phyloP scores from a whole-genome alignment of 2,113 vertebrate species.

The Pongo abelii region DNA sequence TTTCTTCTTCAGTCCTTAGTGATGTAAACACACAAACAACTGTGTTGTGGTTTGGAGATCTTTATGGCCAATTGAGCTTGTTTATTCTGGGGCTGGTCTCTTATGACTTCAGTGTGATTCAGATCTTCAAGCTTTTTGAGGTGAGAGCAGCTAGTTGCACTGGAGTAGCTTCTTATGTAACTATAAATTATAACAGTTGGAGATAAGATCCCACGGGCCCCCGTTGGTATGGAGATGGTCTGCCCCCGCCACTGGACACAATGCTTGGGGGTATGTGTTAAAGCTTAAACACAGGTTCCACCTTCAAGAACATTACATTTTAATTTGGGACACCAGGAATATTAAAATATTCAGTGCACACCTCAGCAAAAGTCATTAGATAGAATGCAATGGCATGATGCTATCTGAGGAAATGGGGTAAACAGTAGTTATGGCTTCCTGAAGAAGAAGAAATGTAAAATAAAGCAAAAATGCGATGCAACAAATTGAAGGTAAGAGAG shows the following conservation, averaged over 20 bases:
- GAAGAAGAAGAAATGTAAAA: not conserved
- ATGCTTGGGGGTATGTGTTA: not conserved
- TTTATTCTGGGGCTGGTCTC: not conserved
- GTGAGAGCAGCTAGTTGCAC: not conserved
- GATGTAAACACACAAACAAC: not conserved
- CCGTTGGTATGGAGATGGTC: not conserved
- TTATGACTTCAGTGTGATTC: slow-evolving; percentile 13
- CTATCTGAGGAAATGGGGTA: not conserved
- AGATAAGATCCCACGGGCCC: not conserved
- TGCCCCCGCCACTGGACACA: not conserved
- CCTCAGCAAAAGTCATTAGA: not conserved
- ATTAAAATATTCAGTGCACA: not conserved
- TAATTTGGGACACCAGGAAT: not conserved
- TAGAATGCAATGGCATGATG: not conserved
- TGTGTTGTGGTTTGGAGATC: not conserved
- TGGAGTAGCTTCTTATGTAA: not conserved
- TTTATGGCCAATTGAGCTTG: not conserved
- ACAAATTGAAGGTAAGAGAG: not conserved
- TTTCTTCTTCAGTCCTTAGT: not conserved
- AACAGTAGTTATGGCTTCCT: not conserved
- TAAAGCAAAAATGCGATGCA: not conserved
- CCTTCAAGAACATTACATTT: not conserved
- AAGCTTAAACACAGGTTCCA: not conserved
- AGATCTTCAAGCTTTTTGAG: not conserved
- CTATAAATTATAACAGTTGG: not conserved